Conservation (phyloP, 2,888 invertebrate species). For the Perdita meconis region DNA sequence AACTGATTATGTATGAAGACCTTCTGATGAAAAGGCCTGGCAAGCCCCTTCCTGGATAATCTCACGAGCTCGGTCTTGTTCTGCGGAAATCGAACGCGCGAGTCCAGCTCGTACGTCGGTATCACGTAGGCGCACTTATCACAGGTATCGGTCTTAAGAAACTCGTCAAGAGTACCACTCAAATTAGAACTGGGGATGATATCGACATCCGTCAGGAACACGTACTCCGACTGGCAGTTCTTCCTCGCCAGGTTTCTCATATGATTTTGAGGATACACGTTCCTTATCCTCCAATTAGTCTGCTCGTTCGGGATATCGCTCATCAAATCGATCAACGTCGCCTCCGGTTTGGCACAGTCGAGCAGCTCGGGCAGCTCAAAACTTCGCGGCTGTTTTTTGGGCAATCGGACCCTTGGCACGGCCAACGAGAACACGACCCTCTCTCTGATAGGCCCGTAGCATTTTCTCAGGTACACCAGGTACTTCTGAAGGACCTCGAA, state of each 20-base stretch:
- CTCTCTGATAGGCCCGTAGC: conserved; percentile 90
- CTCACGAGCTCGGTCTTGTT: conserved; percentile 92
- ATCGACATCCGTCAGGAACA: conserved; percentile 95
- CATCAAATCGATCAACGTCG: conserved; percentile 87
- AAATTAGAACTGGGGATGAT: conserved; percentile 92
- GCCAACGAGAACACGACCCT: conserved; percentile 91
- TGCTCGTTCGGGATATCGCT: conserved; percentile 87
- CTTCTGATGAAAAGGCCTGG: conserved; percentile 95
- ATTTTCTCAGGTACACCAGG: conserved; percentile 90
- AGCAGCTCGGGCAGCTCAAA: conserved; percentile 77
- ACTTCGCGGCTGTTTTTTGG: conserved; percentile 76
- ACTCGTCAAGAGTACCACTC: conserved; percentile 89
- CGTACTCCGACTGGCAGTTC: conserved; percentile 92
- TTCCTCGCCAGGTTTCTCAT: conserved; percentile 94
- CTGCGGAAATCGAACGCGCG: conserved; percentile 91
- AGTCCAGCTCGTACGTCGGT: conserved; percentile 95
- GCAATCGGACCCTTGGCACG: conserved; percentile 87
- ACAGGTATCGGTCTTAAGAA: conserved; percentile 87
- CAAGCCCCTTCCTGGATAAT: conserved; percentile 91
- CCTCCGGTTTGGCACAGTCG: conserved; percentile 90
- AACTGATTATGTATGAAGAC: conserved; percentile 96
- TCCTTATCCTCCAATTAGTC: conserved; percentile 89
- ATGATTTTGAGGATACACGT: conserved; percentile 95
- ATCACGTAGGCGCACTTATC: conserved; percentile 93
- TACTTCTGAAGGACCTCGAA: conserved; percentile 90